Evolutionary conservation across 2,888 invertebrate genomes (phyloP), one percentile per base, ranked within the genome.

Genomic region (Aproaerema taeniolella): DNA sequence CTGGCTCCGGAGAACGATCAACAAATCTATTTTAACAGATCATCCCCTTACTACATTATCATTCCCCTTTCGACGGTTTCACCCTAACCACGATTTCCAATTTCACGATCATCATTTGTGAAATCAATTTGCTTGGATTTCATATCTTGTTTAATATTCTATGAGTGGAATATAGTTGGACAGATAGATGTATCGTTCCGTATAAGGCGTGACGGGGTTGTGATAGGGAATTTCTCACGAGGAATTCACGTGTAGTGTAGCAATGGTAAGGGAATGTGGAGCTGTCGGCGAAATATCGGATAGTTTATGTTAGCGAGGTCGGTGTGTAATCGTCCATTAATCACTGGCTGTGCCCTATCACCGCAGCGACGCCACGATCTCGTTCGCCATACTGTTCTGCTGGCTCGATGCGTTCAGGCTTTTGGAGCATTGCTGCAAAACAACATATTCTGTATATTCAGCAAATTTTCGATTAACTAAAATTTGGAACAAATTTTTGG

Each of bases 331-430:
- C 72, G 70, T 58, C 75, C 71, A 79, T 79, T 74, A 77, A 77
- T 78, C 71, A 76, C 69, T 58, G 56, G 57, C 64, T 68, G 69
- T 73, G 72, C 67, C 70, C 75, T 87, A 87, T 87, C 87, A 87
- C 86, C 87, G 87, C 61, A 86, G 73, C 57, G 86, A 78, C 42
- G 85, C 76, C 56, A 77, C 73, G 64, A 87, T 85, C 77, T 87
- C 87, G 72, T 87, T 87, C 57, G 79, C 75, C 76, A 87, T 69
- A 64, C 70, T 79, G 75, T 87, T 87, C 67, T 86, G 85, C 65
- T 86, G 83, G 67, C 76, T 83, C 62, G 83, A 82, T 52, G 74
- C 70, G 65, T 85, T 87, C 68, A 79, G 61, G 65, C 74, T 82
- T 76, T 87, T 87, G 52, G 85, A 82, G 61, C 87, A 87, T 71